Evolutionary conservation across 2,113 vertebrate genomes (phyloP).

Genomic region (Gobius niger): DNA sequence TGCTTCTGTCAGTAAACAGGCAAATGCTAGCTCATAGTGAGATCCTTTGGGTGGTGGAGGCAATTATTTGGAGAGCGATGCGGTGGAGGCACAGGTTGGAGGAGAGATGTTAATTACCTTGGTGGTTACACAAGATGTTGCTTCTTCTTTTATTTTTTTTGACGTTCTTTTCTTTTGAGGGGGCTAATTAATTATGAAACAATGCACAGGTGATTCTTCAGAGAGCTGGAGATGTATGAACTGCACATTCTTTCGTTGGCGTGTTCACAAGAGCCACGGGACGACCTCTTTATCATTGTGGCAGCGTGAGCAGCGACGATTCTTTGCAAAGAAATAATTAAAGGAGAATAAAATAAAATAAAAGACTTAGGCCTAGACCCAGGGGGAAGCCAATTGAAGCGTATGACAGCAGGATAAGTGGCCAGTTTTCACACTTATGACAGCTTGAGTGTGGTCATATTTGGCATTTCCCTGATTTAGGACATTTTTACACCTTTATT

Average conservation of each 20-base stretch:
- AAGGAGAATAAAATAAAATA: neutral
- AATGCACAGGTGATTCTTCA: conserved; percentile 73
- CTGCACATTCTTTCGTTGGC: conserved; percentile 41
- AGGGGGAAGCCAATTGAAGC: neutral
- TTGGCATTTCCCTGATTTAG: neutral
- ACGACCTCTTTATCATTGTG: conserved; percentile 51
- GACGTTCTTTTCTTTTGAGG: conserved; percentile 62
- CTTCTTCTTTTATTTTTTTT: conserved; percentile 15
- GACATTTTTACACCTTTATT: neutral
- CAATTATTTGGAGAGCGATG: conserved; percentile 73
- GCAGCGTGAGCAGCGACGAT: conserved; percentile 21
- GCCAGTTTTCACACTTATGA: neutral
- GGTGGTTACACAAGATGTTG: conserved; percentile 62
- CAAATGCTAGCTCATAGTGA: conserved; percentile 44
- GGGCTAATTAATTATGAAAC: conserved; percentile 80
- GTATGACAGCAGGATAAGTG: neutral
- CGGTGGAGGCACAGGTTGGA: conserved; percentile 59
- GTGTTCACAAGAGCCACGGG: conserved; percentile 19
- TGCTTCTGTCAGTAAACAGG: conserved; percentile 55
- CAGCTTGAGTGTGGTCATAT: neutral
- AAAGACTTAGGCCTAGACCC: conserved; percentile 8
- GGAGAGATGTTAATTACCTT: conserved; percentile 77
- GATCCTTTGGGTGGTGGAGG: conserved; percentile 54
- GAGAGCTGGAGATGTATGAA: conserved; percentile 60
- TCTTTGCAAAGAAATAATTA: conserved; percentile 19